Evolutionary conservation across 2,888 invertebrate genomes (phyloP).

Genomic region (Lithophane leautieri): DNA sequence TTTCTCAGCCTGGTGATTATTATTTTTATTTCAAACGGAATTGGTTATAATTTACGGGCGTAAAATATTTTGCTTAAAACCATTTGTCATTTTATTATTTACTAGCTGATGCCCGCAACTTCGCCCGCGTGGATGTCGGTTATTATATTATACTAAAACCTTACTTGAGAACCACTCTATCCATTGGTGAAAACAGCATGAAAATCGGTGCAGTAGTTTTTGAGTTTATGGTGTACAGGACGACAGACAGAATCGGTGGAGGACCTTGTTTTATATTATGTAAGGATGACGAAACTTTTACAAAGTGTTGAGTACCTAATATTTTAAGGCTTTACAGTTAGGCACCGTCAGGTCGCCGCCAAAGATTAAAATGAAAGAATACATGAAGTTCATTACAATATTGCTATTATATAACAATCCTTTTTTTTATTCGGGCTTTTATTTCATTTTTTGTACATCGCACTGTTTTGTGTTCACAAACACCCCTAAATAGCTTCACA

Average conservation of each 20-base stretch:
- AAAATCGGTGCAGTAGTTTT: no score
- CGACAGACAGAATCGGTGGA: no score
- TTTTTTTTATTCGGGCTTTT: neutral
- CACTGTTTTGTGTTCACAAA: slow-evolving; percentile 1
- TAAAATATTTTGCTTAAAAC: slow-evolving; percentile 40
- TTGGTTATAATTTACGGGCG: slow-evolving; percentile 60
- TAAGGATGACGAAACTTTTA: slow-evolving; percentile 13
- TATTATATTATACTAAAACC: no score
- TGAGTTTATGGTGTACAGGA: no score
- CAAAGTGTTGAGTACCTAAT: neutral
- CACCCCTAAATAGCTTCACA: slow-evolving; percentile 10
- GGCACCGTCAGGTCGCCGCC: no score
- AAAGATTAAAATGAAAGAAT: no score
- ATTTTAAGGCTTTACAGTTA: slow-evolving; percentile 5
- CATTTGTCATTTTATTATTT: slow-evolving; percentile 32
- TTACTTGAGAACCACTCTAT: no score
- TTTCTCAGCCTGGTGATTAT: slow-evolving; percentile 63
- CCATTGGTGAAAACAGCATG: no score
- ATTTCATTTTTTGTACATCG: neutral
- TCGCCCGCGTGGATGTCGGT: no score
- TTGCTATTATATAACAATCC: neutral
- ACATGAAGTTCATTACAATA: neutral
- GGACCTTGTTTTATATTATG: no score
- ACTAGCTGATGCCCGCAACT: no score
- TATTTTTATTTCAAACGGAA: slow-evolving; percentile 63